Percentiles rank a stretch among this genome's conserved stretches.
These are phyloP conservation scores for Platanista minor DNA, from an alignment of 2,113 vertebrate genomes.

Conservation along the genomic window DNA sequence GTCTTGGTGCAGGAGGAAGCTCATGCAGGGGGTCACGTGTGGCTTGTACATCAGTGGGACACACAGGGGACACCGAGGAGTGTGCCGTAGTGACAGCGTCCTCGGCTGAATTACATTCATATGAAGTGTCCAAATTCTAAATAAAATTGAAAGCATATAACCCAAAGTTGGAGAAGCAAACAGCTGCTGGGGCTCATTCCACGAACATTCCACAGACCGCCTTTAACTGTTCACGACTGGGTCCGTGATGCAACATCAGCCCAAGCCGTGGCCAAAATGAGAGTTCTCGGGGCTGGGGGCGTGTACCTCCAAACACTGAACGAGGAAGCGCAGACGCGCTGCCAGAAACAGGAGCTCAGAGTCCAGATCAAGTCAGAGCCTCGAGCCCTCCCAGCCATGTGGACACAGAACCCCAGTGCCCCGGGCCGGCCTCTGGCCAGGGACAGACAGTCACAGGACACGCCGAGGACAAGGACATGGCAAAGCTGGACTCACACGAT, in stretches of 20 bases:
- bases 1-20: slow-evolving; percentile 1
- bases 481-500: not conserved
- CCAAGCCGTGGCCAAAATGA: not conserved
- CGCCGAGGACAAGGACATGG: not conserved
- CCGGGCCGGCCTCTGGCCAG: not conserved
- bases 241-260: rapidly evolving
- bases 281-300: not conserved
- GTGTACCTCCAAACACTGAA: not conserved
- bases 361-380: rapidly evolving
- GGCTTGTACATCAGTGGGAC: slow-evolving; percentile 8
- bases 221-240: not conserved
- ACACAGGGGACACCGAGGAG: not conserved
- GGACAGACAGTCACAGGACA: not conserved
- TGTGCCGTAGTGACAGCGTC: not conserved
- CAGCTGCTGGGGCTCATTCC: not conserved
- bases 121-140: not conserved
- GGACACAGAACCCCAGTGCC: not conserved
- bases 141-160: slow-evolving; percentile 2
- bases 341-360: not conserved
- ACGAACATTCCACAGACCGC: not conserved
- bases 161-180: not conserved
- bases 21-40: slow-evolving; percentile 48
- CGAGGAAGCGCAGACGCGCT: not conserved
- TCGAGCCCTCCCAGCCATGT: rapidly evolving
- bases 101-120: slow-evolving; percentile 47